A percentile compares a stretch with the other conserved stretches of the same genome.
These are phyloP conservation scores for Halocynthia roretzi DNA, from an alignment of 23 tunicate species.

Conservation along the genomic window DNA sequence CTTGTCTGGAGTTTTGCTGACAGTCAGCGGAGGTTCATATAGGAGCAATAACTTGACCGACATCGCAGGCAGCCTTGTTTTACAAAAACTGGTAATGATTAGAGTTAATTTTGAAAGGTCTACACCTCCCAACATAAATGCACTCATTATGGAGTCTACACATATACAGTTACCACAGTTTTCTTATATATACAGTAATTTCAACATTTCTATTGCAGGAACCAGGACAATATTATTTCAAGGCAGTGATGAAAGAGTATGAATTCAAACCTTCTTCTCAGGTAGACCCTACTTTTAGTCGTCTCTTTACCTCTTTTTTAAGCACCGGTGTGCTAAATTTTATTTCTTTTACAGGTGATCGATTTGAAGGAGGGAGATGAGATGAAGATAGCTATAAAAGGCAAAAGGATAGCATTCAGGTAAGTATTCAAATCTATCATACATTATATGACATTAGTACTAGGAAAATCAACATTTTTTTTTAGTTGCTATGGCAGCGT, in stretches of 20 bases:
- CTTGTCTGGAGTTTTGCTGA: constrained; percentile 56
- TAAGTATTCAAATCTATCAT: neutral
- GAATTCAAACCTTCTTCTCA: constrained; percentile 74
- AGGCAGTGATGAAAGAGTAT: constrained; percentile 89
- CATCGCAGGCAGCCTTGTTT: constrained; percentile 35
- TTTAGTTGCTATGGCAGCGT: constrained; percentile 64
- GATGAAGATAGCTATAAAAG: constrained; percentile 43
- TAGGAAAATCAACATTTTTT: neutral
- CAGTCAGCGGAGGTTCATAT: constrained; percentile 78
- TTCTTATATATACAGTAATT: too few relatives aligned
- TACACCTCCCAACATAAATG: too few relatives aligned
- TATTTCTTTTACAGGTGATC: constrained; percentile 42
- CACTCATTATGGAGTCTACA: too few relatives aligned
- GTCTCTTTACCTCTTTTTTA: neutral
- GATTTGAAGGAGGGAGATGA: constrained; percentile 70
- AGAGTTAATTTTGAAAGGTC: too few relatives aligned
- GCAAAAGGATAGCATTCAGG: constrained; percentile 88
- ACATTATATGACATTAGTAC: neutral
- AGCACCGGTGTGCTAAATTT: neutral
- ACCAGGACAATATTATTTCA: constrained; percentile 89
- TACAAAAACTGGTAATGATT: constrained; percentile 45
- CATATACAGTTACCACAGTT: too few relatives aligned
- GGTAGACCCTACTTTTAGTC: constrained; percentile 20
- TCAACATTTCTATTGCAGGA: constrained; percentile 27
- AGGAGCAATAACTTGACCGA: constrained; percentile 71